Evolutionary conservation across 2,113 vertebrate genomes (phyloP), one percentile per base, ranked within the genome.

Genomic region (Lepisosteus osseus): DNA sequence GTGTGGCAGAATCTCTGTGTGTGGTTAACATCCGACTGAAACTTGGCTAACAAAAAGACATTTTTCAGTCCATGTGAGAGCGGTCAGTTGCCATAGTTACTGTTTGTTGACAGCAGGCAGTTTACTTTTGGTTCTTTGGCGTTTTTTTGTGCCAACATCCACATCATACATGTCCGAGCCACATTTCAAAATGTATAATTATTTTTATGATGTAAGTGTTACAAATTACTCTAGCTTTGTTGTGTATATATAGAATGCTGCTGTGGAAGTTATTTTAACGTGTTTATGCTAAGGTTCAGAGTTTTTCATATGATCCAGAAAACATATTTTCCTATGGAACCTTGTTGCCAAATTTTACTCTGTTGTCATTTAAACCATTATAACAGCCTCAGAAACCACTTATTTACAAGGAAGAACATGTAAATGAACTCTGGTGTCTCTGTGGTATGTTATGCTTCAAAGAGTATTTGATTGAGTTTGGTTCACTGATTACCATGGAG

Each of bases 111-210:
- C 68, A 43, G 69, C 73, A 55, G 65, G 65, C 0, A 59, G 47
- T 66, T 80, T 80, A 76, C 79, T 78, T 67, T 65, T 72, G 40
- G 66, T 72, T 85, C 79, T 72, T 66, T 1, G n/a, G 56, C 9
- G 55, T 44, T 65, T 51, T 3, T 64, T n/a, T 2, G 8, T 77
- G 84, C 86, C 86, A 85, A 83, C 76, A 79, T 86, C 82, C 75
- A 86, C 82, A 86, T 86, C 84, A 85, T 78, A 56, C 74, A 62
- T 47, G 2, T 74, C 77, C 86, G 84, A 87, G 75, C 87, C 86
- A 86, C 80, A 61, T 71, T 51, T 64, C 72, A 29, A 29, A 29
- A 73, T 77, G 74, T 84, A 69, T 74, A 70, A 12, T 40, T 76
- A 74, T 67, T 65, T 65, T 74, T 54, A 66, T 86, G 83, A 86